These are phyloP conservation scores for Exocentrus adspersus DNA, from an alignment of 2,888 invertebrate genomes.

Conservation along the genomic window DNA sequence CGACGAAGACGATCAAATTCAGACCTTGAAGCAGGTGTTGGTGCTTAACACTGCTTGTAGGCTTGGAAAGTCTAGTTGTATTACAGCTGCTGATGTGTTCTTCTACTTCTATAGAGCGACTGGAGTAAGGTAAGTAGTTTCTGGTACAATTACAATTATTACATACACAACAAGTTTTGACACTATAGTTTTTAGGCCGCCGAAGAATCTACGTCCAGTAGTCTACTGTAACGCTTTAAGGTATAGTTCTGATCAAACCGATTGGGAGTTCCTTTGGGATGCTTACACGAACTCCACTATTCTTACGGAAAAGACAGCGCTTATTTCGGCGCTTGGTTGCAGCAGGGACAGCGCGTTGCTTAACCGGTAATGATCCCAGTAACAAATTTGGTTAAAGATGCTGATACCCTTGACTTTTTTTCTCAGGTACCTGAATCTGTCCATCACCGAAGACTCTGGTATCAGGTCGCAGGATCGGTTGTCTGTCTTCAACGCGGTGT, in stretches of 20 bases:
- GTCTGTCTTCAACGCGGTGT: slow-evolving; percentile 6
- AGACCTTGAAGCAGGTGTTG: slow-evolving; percentile 69
- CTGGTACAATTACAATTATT: background rate
- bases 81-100: slow-evolving; percentile 59
- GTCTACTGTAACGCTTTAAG: slow-evolving; percentile 22
- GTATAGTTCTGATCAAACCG: slow-evolving; percentile 8
- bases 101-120: slow-evolving; percentile 16
- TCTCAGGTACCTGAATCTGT: slow-evolving; percentile 9
- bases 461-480: slow-evolving; percentile 16
- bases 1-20: slow-evolving; percentile 59
- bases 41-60: slow-evolving; percentile 72
- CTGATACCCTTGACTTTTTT: background rate
- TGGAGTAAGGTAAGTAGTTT: slow-evolving; percentile 5
- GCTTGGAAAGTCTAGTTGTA: slow-evolving; percentile 69
- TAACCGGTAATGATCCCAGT: slow-evolving; percentile 4
- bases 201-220: slow-evolving; percentile 7
- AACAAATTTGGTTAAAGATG: too few species aligned
- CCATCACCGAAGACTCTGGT: slow-evolving; percentile 9
- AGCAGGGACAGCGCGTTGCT: background rate
- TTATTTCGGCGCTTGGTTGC: slow-evolving; percentile 12
- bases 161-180: background rate
- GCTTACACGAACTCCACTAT: background rate
- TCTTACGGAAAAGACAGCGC: slow-evolving; percentile 5
- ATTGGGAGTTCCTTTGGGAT: slow-evolving; percentile 24
- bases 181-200: slow-evolving; percentile 10